Base-by-base conservation (phyloP, 92 coral and sea anemone species). In the Parazoanthus darwini region DNA sequence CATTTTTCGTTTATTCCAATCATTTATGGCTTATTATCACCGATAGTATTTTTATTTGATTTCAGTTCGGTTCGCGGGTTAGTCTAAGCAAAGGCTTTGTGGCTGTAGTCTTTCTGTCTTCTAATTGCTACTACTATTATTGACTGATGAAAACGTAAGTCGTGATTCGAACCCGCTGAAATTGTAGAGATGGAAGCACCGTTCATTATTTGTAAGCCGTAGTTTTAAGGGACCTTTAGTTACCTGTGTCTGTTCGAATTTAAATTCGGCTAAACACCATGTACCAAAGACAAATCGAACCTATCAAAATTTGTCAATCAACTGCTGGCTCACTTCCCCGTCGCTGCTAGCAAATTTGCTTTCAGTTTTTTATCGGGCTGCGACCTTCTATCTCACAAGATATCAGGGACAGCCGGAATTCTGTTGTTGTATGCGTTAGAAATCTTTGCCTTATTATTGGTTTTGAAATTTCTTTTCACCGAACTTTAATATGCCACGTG, bases 401-500 rank as follows among this genome's bases (percentile, higher is more conserved):
- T 15, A 13, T 43, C 43, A 74, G 25, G 29, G 13, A 76, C 2
- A 22, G 29, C 23, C 14, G 35, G n/a, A 23, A 18, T 25, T 39
- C 59, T 54, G 2, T 13, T 54, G 51, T 54, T 54, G 14, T 15
- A 4, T 46, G 59, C 2, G 78, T 74, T 42, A 20, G 20, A 74
- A 74, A 74, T 39, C 14, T 76, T 72, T 76, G 51, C 20, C 51
- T 16, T 75, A 22, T 18, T 39, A 75, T 84, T 70, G 14, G 48
- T 70, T 84, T 74, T 84, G 86, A 82, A 83, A 46, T 42, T 23
- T 13, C 37, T 9, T 84, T 84, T 84, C 78, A 44, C 29, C 44
- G n/a, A 80, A 43, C 56, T 38, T 29, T 84, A 70, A 43, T 84
- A 67, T 83, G 68, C 77, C 79, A 84, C 79, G 87, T 70, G 79